Percentiles rank a stretch among this genome's conserved stretches.
Evolutionary conservation across 2,888 invertebrate species (phyloP).

Genomic region (Andrena haemorrhoa): DNA sequence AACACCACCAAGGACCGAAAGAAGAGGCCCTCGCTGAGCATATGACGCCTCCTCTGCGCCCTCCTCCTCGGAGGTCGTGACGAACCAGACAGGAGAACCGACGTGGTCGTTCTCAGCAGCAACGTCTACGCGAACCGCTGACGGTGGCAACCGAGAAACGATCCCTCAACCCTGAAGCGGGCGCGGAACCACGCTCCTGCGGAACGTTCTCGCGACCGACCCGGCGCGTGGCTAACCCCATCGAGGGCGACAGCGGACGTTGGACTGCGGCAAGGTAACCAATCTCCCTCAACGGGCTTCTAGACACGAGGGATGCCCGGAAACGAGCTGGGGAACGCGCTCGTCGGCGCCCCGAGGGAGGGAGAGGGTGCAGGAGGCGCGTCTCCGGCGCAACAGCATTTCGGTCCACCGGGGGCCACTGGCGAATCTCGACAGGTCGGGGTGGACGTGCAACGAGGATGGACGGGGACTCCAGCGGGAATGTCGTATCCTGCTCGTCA

Average conservation of each 20-base stretch:
- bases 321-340: not conserved
- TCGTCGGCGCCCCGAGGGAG: not conserved
- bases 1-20: constrained; percentile 91
- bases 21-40: constrained; percentile 92
- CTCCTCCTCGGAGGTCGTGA: constrained; percentile 82
- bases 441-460: not conserved
- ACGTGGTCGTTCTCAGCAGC: constrained; percentile 82
- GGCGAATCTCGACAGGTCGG: not conserved
- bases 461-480: constrained; percentile 29
- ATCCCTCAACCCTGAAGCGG: not conserved
- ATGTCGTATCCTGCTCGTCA: constrained; percentile 7
- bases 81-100: constrained; percentile 79
- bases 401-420: not conserved
- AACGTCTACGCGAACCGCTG: constrained; percentile 81
- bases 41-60: constrained; percentile 86
- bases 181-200: not conserved
- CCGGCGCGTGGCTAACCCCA: not conserved
- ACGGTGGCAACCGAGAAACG: constrained; percentile 23
- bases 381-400: not conserved
- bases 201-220: not conserved
- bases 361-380: constrained; percentile 26
- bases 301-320: not conserved
- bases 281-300: not conserved
- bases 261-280: not conserved
- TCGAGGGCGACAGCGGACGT: constrained; percentile 6